Evolutionary conservation across 2,113 vertebrate species (phyloP), one percentile per base, ranked within the genome.

Genomic region (Thamnophis sirtalis): DNA sequence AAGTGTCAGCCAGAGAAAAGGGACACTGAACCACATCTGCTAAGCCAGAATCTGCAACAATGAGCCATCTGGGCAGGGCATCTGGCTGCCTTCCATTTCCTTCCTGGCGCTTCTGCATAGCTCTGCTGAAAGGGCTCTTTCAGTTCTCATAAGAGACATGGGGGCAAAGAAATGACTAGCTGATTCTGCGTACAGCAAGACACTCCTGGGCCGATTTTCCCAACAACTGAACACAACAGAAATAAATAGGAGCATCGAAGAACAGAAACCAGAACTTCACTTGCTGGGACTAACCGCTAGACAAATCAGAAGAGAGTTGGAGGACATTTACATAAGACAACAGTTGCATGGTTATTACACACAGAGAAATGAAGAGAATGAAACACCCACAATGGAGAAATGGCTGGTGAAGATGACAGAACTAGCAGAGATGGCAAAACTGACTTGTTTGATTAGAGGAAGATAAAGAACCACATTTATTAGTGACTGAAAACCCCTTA

Each of bases 1-100:
- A 91, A 92, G 33, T 92, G 89, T 89, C 19, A 95, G 51, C 17
- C 17, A 8, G 17, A 43, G 73, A 80, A 80, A 80, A 38, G n/a
- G 86, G 53, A 56, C 9, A 4, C 9, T 11, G 33, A 38, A 54
- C 13, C 48, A 9, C 3, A 4, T 86, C 48, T 28, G 80, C 24
- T 56, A 5, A 48, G 4, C 43, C 80, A 54, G 80, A 9, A 54
- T 43, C 22, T 84, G 24, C 24, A 6, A 17, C 51, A 48, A 15
- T 2, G 26, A 56, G 22, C 49, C 7, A 5, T n/a, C 4, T 19
- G 48, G 3, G 9, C 22, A 22, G 17, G 38, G 17, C 9, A 2
- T 9, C 21, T 43, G 21, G 54, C 17, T 55, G 1, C 43, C 11
- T 9, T 8, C 26, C 51, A 13, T 63, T 51, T 17, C 49, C 13